These are phyloP conservation scores for Drosophila ficusphila DNA, from an alignment of 1,140 invertebrate species.

Conservation along the genomic window DNA sequence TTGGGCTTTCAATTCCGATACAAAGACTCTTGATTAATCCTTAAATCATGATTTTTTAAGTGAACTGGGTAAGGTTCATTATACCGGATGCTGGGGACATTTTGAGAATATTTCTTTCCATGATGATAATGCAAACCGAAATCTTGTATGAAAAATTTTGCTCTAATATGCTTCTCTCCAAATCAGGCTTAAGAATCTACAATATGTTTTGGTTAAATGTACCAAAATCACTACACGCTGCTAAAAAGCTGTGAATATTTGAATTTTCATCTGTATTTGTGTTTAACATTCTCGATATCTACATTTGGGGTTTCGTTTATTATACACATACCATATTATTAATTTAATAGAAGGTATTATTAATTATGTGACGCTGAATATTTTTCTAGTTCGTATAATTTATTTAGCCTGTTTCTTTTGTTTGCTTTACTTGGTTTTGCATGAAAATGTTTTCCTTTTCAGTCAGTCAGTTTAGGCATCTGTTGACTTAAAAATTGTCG, in stretches of 20 bases:
- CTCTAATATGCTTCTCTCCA: neutral
- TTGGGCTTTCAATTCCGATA: slow-evolving; percentile 67
- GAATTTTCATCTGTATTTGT: slow-evolving; percentile 62
- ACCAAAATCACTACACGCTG: slow-evolving; percentile 74
- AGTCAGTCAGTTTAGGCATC: slow-evolving; percentile 80
- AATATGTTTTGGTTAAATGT: slow-evolving; percentile 60
- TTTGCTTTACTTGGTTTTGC: slow-evolving; percentile 40
- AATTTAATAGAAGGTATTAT: slow-evolving; percentile 26
- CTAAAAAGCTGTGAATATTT: slow-evolving; percentile 70
- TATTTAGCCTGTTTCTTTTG: slow-evolving; percentile 39
- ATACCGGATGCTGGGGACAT: neutral
- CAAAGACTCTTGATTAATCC: slow-evolving; percentile 22
- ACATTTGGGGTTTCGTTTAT: slow-evolving; percentile 57
- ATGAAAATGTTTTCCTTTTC: slow-evolving; percentile 46
- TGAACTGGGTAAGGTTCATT: neutral
- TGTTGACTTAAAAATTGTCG: slow-evolving; percentile 77
- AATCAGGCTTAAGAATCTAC: slow-evolving; percentile 20
- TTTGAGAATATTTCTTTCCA: neutral
- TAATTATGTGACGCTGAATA: slow-evolving; percentile 55
- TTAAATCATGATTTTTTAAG: neutral
- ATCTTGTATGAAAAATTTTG: neutral
- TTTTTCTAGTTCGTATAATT: slow-evolving; percentile 61
- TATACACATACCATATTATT: slow-evolving; percentile 56
- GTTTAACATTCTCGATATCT: slow-evolving; percentile 65
- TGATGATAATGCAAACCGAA: neutral